phyloP scores from a whole-genome alignment of 2,888 invertebrate genomes.

The Cynaeus angustus region DNA sequence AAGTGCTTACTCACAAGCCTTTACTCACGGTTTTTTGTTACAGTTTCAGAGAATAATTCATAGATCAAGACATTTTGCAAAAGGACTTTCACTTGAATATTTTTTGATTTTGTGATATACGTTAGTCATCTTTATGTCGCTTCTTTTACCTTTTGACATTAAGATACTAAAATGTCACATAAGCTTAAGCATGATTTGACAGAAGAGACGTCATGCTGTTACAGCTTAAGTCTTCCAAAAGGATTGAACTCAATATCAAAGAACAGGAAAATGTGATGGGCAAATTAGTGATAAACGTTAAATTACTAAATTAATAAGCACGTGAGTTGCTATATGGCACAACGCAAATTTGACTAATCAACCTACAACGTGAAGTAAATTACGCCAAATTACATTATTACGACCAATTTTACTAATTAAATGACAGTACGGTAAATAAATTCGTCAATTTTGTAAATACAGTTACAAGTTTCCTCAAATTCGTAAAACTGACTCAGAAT shows the following conservation, averaged over 20 bases:
- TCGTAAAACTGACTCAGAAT: conserved; percentile 1
- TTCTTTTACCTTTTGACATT: neutral
- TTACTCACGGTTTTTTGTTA: neutral
- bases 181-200: neutral
- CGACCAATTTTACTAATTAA: conserved; percentile 29
- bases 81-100: conserved; percentile 1
- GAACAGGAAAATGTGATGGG: neutral
- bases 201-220: no score
- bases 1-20: neutral
- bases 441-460: conserved; percentile 26
- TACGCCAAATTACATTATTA: conserved; percentile 12
- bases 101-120: neutral
- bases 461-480: conserved; percentile 24
- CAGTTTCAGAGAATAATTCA: neutral
- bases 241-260: no score
- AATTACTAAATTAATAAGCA: neutral
- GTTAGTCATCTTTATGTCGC: neutral
- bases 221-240: no score
- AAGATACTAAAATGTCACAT: neutral
- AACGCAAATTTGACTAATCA: conserved; percentile 19
- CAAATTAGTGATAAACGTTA: no score
- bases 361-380: conserved; percentile 8
- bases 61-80: neutral
- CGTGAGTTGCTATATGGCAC: conserved; percentile 5
- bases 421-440: conserved; percentile 21